Evolutionary conservation across 2,113 vertebrate genomes (phyloP), one percentile per base, ranked within the genome.

Genomic region (Neogobius melanostomus): DNA sequence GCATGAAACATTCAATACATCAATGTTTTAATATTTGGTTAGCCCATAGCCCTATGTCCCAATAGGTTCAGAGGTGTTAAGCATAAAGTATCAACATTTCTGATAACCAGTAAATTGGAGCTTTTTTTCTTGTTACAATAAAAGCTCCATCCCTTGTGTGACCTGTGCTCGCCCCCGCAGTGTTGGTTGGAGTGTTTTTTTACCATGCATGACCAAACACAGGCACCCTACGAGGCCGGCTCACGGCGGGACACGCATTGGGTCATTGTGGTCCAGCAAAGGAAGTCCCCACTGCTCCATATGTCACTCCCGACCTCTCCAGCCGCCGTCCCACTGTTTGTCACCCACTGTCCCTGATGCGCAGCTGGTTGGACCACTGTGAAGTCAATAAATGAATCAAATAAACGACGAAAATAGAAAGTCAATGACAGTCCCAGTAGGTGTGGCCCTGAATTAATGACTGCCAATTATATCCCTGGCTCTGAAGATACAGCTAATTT

Each of bases 251-350:
- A 79, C 54, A 77, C 51, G 65, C 77, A 56, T 54, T 82, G 81
- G 81, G 79, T 84, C 79, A 80, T 80, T 77, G 74, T 68, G 62
- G 42, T 84, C 89, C 74, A 76, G 81, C 83, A 77, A 82, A 89
- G 83, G 79, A 70, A 81, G 80, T 77, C 82, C 60, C 62, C 77
- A 82, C 69, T 2, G 46, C 75, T 52, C 87, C 89, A 90, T 90
- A 89, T 90, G 85, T 87, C 85, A 80, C 59, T 57, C 67, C 70
- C 11, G 54, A 6, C 15, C 68, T 51, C 62, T 47, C 70, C 76
- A 61, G 74, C 12, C 57, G 59, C 77, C 75, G 70, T 61, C 67
- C 5, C 47, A 67, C 44, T 65, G 17, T 60, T 71, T 45, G 4
- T 54, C 8, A 16, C 64, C 66, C 52, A 28, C 8, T 48, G 60